A percentile compares a stretch with the other conserved stretches of the same genome.
phyloP scores from a whole-genome alignment of 2,888 invertebrate species.

The Brachypterus glaber region DNA sequence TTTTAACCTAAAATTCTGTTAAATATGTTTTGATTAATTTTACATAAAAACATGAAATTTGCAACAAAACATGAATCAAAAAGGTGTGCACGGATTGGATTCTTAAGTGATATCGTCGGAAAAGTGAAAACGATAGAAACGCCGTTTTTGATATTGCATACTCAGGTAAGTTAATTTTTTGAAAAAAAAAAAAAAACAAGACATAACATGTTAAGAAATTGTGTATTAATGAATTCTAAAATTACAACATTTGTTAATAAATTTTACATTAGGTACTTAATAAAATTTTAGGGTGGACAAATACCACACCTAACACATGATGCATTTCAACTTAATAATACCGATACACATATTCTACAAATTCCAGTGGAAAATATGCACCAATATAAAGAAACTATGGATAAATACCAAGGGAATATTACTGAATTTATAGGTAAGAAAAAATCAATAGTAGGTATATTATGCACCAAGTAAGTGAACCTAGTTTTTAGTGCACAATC shows the following conservation, averaged over 20 bases:
- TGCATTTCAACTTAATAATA: slow-evolving; percentile 56
- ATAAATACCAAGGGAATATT: slow-evolving; percentile 54
- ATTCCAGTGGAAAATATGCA: slow-evolving; percentile 62
- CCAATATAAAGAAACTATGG: slow-evolving; percentile 44
- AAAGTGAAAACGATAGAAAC: slow-evolving; percentile 55
- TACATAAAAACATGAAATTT: slow-evolving; percentile 57
- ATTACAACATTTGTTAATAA: no score
- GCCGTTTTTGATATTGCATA: slow-evolving; percentile 64
- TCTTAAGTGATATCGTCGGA: slow-evolving; percentile 47
- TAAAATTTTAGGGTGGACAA: slow-evolving; percentile 68
- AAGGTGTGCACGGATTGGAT: slow-evolving; percentile 58
- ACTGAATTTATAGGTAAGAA: slow-evolving; percentile 52
- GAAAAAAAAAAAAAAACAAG: neutral
- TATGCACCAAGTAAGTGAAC: neutral
- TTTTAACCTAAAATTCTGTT: neutral
- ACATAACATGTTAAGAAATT: neutral
- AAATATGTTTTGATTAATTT: neutral
- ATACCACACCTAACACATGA: slow-evolving; percentile 75
- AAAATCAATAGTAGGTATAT: neutral
- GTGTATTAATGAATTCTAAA: no score
- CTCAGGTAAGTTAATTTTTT: slow-evolving; percentile 51
- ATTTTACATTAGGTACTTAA: slow-evolving; percentile 7
- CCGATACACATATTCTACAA: slow-evolving; percentile 54
- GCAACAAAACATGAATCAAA: slow-evolving; percentile 48
- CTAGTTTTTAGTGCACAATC: no score